Percentiles rank a stretch among this genome's conserved stretches.
phyloP scores from a whole-genome alignment of 2,888 invertebrate species.

The Ophion obscuratus region DNA sequence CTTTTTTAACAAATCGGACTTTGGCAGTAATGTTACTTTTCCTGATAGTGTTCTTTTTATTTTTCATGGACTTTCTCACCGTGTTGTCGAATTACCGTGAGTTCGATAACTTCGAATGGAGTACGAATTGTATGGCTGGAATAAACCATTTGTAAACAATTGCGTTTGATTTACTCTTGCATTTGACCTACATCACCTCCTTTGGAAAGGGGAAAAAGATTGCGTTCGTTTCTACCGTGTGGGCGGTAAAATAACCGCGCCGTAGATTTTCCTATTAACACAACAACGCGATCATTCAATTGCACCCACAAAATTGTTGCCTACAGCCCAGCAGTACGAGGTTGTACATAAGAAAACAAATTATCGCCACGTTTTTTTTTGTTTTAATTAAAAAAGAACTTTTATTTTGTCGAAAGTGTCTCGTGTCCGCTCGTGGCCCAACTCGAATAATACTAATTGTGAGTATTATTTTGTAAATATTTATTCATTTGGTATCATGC shows the following conservation, averaged over 20 bases:
- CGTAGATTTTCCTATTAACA: background rate
- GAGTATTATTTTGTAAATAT: slow-evolving; percentile 10
- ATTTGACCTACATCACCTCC: too few species aligned
- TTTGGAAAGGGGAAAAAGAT: too few species aligned
- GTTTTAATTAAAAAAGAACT: background rate
- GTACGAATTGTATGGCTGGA: too few species aligned
- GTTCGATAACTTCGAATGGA: too few species aligned
- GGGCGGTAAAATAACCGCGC: background rate
- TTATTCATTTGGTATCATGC: slow-evolving; percentile 10
- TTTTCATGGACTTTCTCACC: too few species aligned
- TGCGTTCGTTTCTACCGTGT: too few species aligned
- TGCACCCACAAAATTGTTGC: background rate
- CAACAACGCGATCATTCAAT: slow-evolving; percentile 12
- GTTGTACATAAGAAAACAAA: background rate
- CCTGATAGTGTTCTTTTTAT: too few species aligned
- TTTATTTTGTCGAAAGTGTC: slow-evolving; percentile 1
- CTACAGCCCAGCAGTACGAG: background rate
- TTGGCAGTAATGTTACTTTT: too few species aligned
- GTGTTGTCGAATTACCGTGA: too few species aligned
- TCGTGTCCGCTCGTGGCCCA: background rate
- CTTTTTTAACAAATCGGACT: too few species aligned
- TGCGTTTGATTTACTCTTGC: too few species aligned
- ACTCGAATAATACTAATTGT: slow-evolving; percentile 3
- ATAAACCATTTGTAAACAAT: too few species aligned
- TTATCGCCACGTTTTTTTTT: background rate